Percentiles rank a stretch among this genome's conserved stretches.
Conservation (phyloP, 2,797 vertebrate species). For the Zonotrichia albicollis region DNA sequence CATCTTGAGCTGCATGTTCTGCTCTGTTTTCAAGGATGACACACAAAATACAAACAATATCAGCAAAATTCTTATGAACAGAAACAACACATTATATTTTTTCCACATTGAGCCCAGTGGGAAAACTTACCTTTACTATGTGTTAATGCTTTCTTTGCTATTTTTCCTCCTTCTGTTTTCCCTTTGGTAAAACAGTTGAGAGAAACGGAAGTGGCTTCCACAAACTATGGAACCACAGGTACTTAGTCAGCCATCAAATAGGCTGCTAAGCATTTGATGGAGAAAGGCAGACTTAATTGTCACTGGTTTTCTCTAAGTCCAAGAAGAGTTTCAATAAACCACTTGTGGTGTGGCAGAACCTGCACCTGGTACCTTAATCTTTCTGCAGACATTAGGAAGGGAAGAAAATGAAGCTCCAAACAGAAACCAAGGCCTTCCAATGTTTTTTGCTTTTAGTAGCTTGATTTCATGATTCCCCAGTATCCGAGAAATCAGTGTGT, state of each 20-base stretch:
- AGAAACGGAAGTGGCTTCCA: not conserved
- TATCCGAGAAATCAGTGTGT: not conserved
- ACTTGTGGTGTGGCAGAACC: not conserved
- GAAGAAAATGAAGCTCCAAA: not conserved
- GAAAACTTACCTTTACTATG: not conserved
- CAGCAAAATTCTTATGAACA: not conserved
- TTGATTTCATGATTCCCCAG: not conserved
- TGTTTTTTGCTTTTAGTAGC: not conserved
- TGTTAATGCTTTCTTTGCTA: not conserved
- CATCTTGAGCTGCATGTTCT: not conserved
- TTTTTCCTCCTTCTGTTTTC: not conserved
- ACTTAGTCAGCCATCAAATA: not conserved
- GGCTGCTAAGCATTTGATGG: not conserved
- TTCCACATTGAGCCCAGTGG: not conserved
- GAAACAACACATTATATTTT: not conserved
- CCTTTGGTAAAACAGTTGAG: not conserved
- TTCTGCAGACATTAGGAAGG: not conserved
- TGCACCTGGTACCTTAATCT: not conserved
- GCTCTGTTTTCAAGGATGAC: not conserved
- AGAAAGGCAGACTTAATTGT: not conserved
- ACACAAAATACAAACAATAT: not conserved
- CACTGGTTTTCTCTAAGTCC: not conserved
- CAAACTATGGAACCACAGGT: not conserved
- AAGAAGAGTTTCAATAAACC: not conserved
- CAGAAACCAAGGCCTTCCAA: not conserved